These are phyloP conservation scores for Picus viridis DNA, from an alignment of 2,797 vertebrate genomes.

Conservation along the genomic window DNA sequence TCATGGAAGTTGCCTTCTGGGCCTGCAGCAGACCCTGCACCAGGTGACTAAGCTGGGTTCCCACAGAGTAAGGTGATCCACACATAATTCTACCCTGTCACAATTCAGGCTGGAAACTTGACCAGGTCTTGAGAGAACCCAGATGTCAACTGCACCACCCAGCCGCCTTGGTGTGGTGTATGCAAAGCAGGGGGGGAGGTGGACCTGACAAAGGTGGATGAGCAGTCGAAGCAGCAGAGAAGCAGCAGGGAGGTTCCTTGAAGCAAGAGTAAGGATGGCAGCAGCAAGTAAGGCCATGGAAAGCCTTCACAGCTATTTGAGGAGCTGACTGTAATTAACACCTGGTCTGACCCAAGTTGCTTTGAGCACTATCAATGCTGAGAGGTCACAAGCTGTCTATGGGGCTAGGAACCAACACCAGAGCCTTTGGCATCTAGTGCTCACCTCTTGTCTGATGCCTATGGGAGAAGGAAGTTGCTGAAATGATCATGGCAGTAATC, in stretches of 20 bases:
- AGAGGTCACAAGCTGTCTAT: not conserved
- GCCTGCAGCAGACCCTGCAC: not conserved
- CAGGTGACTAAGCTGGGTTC: rapidly evolving
- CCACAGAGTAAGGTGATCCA: not conserved
- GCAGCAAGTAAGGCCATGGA: not conserved
- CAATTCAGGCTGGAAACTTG: not conserved
- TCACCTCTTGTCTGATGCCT: rapidly evolving
- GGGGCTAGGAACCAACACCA: not conserved
- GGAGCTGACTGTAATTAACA: not conserved
- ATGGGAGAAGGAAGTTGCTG: not conserved
- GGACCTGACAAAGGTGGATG: too few relatives aligned
- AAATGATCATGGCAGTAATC: not conserved
- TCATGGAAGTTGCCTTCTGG: not conserved
- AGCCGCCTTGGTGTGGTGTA: not conserved
- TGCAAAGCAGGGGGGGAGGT: not conserved
- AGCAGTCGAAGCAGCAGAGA: not conserved
- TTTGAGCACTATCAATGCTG: not conserved
- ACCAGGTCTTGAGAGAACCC: not conserved
- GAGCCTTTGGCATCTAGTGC: not conserved
- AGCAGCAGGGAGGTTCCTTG: not conserved
- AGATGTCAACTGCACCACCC: not conserved
- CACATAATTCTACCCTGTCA: not conserved
- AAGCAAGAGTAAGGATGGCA: rapidly evolving
- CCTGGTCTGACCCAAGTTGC: not conserved
- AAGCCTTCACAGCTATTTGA: not conserved